A percentile compares a stretch with the other conserved stretches of the same genome.
phyloP scores from a whole-genome alignment of 2,888 invertebrate genomes.

The Arctia plantaginis region DNA sequence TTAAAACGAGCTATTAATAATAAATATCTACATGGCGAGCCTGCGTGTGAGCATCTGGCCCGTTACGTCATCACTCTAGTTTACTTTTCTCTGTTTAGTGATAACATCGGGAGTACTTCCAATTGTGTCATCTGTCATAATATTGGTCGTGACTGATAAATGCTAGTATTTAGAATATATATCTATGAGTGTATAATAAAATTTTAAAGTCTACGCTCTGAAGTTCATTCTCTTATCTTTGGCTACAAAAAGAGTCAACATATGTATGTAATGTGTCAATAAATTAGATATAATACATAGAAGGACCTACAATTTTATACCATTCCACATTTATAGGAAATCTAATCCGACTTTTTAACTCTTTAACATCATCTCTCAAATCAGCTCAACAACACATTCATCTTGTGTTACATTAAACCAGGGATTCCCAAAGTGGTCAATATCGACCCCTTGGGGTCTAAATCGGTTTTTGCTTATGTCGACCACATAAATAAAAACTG shows the following conservation, averaged over 20 bases:
- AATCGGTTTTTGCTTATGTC: too few species aligned
- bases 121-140: conserved; percentile 49
- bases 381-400: too few species aligned
- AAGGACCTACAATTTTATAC: too few species aligned
- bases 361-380: neutral
- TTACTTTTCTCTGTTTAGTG: conserved; percentile 51
- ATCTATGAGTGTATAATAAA: conserved; percentile 18
- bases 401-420: too few species aligned
- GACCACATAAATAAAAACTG: too few species aligned
- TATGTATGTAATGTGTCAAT: too few species aligned
- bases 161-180: neutral
- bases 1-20: conserved; percentile 35
- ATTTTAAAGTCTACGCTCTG: neutral
- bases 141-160: conserved; percentile 21
- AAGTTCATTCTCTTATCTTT: neutral
- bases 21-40: conserved; percentile 20
- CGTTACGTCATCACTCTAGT: conserved; percentile 50
- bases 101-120: conserved; percentile 45
- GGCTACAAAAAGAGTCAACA: too few species aligned
- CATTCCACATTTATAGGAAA: too few species aligned
- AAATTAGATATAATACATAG: neutral
- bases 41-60: conserved; percentile 47
- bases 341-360: too few species aligned
- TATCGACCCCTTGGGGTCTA: too few species aligned
- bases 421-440: too few species aligned